Evolutionary conservation across 2,797 vertebrate species (phyloP), one percentile per base, ranked within the genome.

Genomic region (Brachyrhaphis roseni): DNA sequence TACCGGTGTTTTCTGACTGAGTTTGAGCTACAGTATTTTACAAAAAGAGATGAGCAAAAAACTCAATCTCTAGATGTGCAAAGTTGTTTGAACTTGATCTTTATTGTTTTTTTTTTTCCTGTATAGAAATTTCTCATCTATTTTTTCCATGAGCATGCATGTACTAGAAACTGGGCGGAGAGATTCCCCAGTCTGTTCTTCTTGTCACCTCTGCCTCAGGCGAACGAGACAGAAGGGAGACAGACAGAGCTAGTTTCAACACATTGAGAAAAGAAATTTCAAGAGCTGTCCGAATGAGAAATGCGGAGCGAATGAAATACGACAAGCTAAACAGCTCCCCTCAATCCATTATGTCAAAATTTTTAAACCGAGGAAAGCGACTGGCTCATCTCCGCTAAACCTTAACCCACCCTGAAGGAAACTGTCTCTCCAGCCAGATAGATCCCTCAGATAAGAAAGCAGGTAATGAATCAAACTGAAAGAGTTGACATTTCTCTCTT

Each of bases 391-490:
- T 81, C 74, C 23, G 64, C 84, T 75, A 82, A 87, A 83, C 88
- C 82, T 79, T 76, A 34, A 78, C 83, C 79, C 86, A 76, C 71
- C 89, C 93, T 88, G 82, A 86, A 94, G 93, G 92, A 93, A 94
- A 93, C 87, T 75, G 84, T 80, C 87, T 91, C 85, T 83, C 80
- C 49, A 89, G 85, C 89, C 88, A 91, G 93, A 94, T 95, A 93
- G 88, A 91, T 90, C 90, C 89, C 87, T 80, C 78, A 93, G 93
- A 95, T 95, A 95, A 94, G 91, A 92, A 83, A 75, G 75, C 86
- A 79, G 88, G 89, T 90, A 90, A 95, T 95, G 92, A 95, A 96
- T 95, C 94, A 95, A 92, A 83, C 81, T 82, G 83, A 90, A 88
- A 74, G 75, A 89, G 57, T 90, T 94, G 93, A 94, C 90, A 91